A percentile compares a stretch with the other conserved stretches of the same genome.
Evolutionary conservation across 2,888 invertebrate genomes (phyloP).

Genomic region (Seladonia tumulorum): DNA sequence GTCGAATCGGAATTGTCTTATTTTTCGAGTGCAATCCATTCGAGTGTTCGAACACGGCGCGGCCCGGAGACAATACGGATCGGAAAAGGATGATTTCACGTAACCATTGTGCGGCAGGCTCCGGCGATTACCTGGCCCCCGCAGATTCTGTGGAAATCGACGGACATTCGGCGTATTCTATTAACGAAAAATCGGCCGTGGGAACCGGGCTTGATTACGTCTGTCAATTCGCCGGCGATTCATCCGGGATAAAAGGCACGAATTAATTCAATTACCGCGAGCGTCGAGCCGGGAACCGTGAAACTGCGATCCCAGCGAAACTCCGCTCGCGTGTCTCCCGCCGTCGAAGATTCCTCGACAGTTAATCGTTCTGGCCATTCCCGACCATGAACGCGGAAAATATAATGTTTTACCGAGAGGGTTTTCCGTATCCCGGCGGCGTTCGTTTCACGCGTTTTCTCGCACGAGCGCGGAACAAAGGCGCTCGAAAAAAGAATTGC

Average conservation of each 20-base stretch:
- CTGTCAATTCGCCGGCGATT: conserved; percentile 57
- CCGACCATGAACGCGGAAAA: background rate
- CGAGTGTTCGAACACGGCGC: conserved; percentile 18
- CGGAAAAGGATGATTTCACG: conserved; percentile 60
- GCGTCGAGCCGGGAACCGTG: background rate
- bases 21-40: conserved; percentile 53
- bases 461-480: background rate
- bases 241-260: conserved; percentile 50
- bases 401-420: background rate
- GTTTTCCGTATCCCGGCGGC: background rate
- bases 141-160: conserved; percentile 77
- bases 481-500: background rate
- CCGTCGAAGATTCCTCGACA: conserved; percentile 12
- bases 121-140: conserved; percentile 68
- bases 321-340: background rate
- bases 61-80: conserved; percentile 61
- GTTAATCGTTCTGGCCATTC: background rate
- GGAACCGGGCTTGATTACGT: conserved; percentile 58
- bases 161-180: conserved; percentile 73
- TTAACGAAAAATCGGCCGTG: conserved; percentile 79
- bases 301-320: conserved; percentile 19
- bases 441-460: background rate
- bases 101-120: conserved; percentile 54
- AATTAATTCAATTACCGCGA: conserved; percentile 55
- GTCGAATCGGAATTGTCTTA: conserved; percentile 57